These are phyloP conservation scores for Luscinia luscinia DNA, from an alignment of 2,797 vertebrate species.

Conservation along the genomic window DNA sequence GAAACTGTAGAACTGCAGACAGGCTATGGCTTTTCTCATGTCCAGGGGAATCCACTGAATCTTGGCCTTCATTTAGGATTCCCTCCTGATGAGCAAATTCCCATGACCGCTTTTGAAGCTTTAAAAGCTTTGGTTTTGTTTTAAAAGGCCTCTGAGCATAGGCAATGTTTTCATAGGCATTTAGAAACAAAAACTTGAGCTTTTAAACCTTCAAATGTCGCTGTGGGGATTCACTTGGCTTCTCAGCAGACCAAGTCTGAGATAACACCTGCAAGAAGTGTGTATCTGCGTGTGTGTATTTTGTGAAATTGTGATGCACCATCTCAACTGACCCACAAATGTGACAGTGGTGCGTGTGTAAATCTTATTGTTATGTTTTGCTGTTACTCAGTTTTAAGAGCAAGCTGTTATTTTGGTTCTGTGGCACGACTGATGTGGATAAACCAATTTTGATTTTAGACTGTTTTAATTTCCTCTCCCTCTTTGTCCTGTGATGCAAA, in stretches of 20 bases:
- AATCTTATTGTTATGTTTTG: not conserved
- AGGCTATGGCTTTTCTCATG: conserved; percentile 28
- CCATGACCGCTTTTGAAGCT: conserved; percentile 68
- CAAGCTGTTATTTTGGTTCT: conserved; percentile 6
- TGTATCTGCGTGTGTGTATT: conserved; percentile 19
- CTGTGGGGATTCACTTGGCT: conserved; percentile 58
- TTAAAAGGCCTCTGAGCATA: conserved; percentile 68
- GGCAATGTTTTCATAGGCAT: conserved; percentile 68
- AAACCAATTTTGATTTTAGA: not conserved
- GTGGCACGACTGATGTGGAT: not conserved
- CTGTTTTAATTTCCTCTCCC: not conserved
- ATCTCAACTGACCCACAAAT: conserved; percentile 57
- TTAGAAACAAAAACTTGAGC: conserved; percentile 68
- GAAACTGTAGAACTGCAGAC: not conserved
- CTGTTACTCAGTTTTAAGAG: not conserved
- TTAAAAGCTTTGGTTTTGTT: conserved; percentile 73
- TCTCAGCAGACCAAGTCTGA: conserved; percentile 64
- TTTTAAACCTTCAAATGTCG: conserved; percentile 65
- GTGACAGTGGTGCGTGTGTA: not conserved
- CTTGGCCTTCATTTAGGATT: conserved; percentile 70
- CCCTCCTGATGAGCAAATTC: conserved; percentile 69
- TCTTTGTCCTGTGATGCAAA: not conserved
- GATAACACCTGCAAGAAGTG: conserved; percentile 65
- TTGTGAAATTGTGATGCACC: conserved; percentile 45
- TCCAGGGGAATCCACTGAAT: conserved; percentile 57